Evolutionary conservation across 1,140 invertebrate species (phyloP), one percentile per base, ranked within the genome.

Genomic region (Brachionus calyciflorus): DNA sequence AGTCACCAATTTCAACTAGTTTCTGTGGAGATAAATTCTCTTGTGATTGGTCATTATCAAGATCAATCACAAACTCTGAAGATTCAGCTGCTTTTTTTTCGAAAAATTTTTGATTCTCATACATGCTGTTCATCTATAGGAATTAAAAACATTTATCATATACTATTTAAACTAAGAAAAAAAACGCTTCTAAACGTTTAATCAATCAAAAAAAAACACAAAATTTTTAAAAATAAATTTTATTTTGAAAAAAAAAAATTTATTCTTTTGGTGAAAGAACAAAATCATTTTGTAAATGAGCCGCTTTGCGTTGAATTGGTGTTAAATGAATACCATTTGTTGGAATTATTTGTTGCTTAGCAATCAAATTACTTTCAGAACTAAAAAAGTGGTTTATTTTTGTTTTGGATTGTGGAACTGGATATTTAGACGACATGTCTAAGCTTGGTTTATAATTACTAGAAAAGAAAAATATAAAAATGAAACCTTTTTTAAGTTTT

Each of bases 81-180:
- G 40, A 3, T 19, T 21, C 6, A 14, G 26, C 2, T 17, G 44
- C 69, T 73, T 55, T 49, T 53, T 73, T 44, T 51, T 73, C 51
- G 21, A 51, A 73, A 55, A 51, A 73, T 51, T 51, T 40, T 49
- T 14, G 46, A 73, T 73, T 55, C 2, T 73, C 69, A n/a, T n/a
- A n/a, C n/a, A n/a, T n/a, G n/a, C n/a, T n/a, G 33, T 73, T 33
- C 60, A 65, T 65, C 60, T 65, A 44, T 44, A 44, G 4, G 17
- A 6, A 17, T 37, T 21, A 3, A 3, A 24, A 4, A 24, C 21
- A 53, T 3, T 4, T 21, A 12, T 26, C 26, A 6, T 24, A n/a
- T n/a, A n/a, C 1, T 26, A 4, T 0, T 1, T 21, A 17, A 17
- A 1, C 6, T 49, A 6, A n/a, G 12, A 14, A 14, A 26, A 12